A percentile compares a stretch with the other conserved stretches of the same genome.
Conservation (phyloP, 1,140 invertebrate genomes). For the Drosophila erecta region DNA sequence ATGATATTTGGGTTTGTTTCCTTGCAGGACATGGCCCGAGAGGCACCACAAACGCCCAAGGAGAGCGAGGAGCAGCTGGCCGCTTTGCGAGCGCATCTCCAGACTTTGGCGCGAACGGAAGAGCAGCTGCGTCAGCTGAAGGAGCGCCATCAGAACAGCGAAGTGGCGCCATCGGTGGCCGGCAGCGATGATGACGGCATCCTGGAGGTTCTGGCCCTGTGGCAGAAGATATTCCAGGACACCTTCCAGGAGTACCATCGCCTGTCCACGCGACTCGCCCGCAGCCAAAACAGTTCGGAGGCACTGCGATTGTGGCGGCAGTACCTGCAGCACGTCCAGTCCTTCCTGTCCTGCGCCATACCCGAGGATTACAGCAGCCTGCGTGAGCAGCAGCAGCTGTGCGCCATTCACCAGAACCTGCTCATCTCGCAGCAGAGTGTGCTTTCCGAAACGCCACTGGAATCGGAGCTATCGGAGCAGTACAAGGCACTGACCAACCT, state of each 20-base stretch:
- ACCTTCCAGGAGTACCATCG: slow-evolving; percentile 95
- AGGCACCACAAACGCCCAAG: slow-evolving; percentile 57
- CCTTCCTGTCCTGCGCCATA: slow-evolving; percentile 91
- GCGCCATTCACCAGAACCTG: slow-evolving; percentile 92
- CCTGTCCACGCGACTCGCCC: slow-evolving; percentile 90
- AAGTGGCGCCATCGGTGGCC: slow-evolving; percentile 72
- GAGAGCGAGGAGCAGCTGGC: slow-evolving; percentile 78
- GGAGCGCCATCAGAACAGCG: slow-evolving; percentile 84
- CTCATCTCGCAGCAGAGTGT: slow-evolving; percentile 91
- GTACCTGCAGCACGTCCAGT: slow-evolving; percentile 91
- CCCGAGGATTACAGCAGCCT: slow-evolving; percentile 92
- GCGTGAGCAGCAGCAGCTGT: slow-evolving; percentile 92
- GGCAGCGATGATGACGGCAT: slow-evolving; percentile 86
- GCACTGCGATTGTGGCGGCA: slow-evolving; percentile 92
- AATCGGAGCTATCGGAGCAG: slow-evolving; percentile 88
- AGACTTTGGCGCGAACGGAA: slow-evolving; percentile 87
- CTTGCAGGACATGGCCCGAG: slow-evolving; percentile 68
- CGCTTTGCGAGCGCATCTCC: slow-evolving; percentile 71
- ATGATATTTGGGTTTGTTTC: slow-evolving; percentile 1
- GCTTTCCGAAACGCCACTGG: slow-evolving; percentile 85
- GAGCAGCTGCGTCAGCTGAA: slow-evolving; percentile 90
- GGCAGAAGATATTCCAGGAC: slow-evolving; percentile 94
- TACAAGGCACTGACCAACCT: slow-evolving; percentile 92
- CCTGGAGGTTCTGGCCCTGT: slow-evolving; percentile 90
- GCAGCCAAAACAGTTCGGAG: slow-evolving; percentile 90